These are phyloP conservation scores for Ceratina calcarata DNA, from an alignment of 1,140 invertebrate genomes.

Conservation along the genomic window DNA sequence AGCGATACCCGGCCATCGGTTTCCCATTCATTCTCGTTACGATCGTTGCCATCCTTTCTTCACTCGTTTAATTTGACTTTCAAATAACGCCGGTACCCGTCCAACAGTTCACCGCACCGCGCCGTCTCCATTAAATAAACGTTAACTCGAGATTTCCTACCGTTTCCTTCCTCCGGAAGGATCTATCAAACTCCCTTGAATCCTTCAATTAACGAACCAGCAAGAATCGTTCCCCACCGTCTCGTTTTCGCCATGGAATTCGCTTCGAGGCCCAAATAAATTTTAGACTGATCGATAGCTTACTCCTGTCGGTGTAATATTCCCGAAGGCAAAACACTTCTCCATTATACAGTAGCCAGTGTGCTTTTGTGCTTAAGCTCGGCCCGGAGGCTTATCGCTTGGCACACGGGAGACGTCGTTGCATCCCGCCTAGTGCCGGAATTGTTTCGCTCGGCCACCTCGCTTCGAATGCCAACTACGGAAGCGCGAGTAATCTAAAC, in stretches of 20 bases:
- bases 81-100: slow-evolving; percentile 14
- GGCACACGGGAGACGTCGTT: slow-evolving; percentile 27
- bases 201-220: neutral
- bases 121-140: slow-evolving; percentile 43
- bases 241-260: neutral
- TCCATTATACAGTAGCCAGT: neutral
- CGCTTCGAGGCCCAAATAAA: neutral
- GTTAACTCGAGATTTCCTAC: slow-evolving; percentile 46
- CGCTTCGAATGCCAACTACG: slow-evolving; percentile 18
- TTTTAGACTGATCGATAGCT: neutral
- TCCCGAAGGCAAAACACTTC: neutral
- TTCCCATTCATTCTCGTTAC: slow-evolving; percentile 59
- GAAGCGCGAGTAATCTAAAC: slow-evolving; percentile 42
- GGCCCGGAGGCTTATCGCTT: slow-evolving; percentile 45
- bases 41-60: slow-evolving; percentile 25
- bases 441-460: slow-evolving; percentile 21
- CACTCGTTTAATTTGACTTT: slow-evolving; percentile 42
- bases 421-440: neutral
- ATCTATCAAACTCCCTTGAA: slow-evolving; percentile 1
- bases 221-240: fast-evolving
- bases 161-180: neutral
- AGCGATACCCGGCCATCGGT: slow-evolving; percentile 37
- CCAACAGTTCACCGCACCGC: neutral
- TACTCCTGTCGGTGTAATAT: neutral
- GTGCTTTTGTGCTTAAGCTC: slow-evolving; percentile 32